Base-by-base conservation (phyloP, 2,113 vertebrate species). In the Heliornis fulica region DNA sequence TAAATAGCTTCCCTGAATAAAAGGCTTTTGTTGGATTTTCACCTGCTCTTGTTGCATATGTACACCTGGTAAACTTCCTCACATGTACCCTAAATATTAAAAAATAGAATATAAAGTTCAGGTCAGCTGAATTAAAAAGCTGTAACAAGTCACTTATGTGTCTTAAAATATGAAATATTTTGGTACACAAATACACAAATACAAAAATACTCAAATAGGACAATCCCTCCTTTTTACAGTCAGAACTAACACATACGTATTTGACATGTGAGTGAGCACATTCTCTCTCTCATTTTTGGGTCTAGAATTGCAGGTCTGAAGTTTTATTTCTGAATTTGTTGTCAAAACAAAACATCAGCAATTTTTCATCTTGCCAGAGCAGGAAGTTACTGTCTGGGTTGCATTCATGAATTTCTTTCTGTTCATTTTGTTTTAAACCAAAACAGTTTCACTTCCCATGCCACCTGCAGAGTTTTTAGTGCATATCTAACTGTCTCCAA, bases 321-420 rank as follows among this genome's bases (percentile, higher is more conserved):
- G 12, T 34, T 54, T 63, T 68, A 41, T 90, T 84, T 72, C 78
- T 54, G 43, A 78, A 63, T 59, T 74, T 41, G 7, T 97, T 93
- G 75, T 93, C 66, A 68, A 76, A 96, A 89, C 38, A 93, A 91
- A 91, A 95, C 81, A 93, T 56, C 66, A 69, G 48, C 74, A 95
- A 95, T 94, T 93, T 94, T 96, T 83, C 64, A 51, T 87, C 77
- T 79, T 54, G 59, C 68, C 32, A 70, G 66, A 46, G 38, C 92
- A 95, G 96, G 94, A 98, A 97, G 97, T 79, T 92, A 48, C 90
- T 94, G 40, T 59, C 94, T 66, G 75, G 70, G 45, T 66, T 71
- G 43, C 3, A 7, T 82, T 95, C 50, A 91, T 96, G 72, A 96
- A 95, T 96, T 96, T 94, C 50, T 60, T 87, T 97, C 79, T 90